These are phyloP conservation scores for Hormaphis cornu DNA, from an alignment of 1,140 invertebrate species.

Conservation along the genomic window DNA sequence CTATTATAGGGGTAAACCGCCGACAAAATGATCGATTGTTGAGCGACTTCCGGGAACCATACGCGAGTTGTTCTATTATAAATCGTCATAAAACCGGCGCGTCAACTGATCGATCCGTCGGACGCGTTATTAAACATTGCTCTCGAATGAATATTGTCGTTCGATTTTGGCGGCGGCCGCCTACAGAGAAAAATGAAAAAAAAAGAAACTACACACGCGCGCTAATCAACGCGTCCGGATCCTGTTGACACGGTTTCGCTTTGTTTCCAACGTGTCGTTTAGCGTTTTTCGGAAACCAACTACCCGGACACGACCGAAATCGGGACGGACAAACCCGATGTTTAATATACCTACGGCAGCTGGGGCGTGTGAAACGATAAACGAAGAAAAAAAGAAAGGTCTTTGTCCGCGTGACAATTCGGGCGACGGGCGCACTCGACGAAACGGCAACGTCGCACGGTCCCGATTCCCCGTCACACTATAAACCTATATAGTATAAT, in stretches of 20 bases:
- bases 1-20: too few species aligned
- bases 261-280: background rate
- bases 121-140: background rate
- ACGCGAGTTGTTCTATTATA: background rate
- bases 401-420: background rate
- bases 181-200: background rate
- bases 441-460: slow-evolving; percentile 14
- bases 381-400: too few species aligned
- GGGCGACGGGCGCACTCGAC: background rate
- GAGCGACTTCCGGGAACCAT: slow-evolving; percentile 16
- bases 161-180: background rate
- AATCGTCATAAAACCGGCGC: background rate
- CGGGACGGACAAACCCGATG: too few species aligned
- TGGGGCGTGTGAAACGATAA: too few species aligned
- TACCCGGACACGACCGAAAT: too few species aligned
- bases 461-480: background rate
- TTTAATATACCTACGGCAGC: background rate
- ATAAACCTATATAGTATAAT: too few species aligned
- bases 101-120: too few species aligned
- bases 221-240: background rate
- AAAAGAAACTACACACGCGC: background rate
- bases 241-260: slow-evolving; percentile 7
- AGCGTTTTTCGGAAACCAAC: too few species aligned
- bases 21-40: too few species aligned
- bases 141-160: background rate